Evolutionary conservation across 2,113 vertebrate genomes (phyloP), one percentile per base, ranked within the genome.

Genomic region (Neogobius melanostomus): DNA sequence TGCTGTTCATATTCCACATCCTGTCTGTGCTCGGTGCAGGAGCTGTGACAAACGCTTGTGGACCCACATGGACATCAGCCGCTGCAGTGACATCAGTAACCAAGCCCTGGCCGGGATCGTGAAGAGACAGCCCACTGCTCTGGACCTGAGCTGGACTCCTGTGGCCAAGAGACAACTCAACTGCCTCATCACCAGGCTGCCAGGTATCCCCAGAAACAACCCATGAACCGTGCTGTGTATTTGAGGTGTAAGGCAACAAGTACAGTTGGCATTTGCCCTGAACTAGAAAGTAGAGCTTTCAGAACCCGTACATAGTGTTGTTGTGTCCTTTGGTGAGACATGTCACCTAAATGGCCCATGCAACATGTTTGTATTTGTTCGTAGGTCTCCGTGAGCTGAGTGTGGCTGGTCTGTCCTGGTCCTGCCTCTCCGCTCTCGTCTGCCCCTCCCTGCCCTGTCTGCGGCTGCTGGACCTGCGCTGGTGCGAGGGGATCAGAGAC

Each of bases 141-240:
- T 99, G 0, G 97, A 99, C 88, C 94, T 99, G 75, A 98, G 96
- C 81, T 99, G 98, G 98, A 98, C 97, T 64, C 95, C 96, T 16
- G 91, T 98, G 80, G 98, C 97, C 82, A 98, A 96, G 89, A 98
- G 98, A 73, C 98, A 99, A 84, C 95, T 99, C 47, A 95, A 93
- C 5, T 99, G 96, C 93, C 94, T 99, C 0, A 95, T 98, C 86
- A 96, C 95, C 82, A 94, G 97, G 78, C 92, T 99, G 11, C 95
- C 96, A 85, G 95, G 96, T 97, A 36, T 5, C 3, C 28, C 28
- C 28, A 36, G 28, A 36, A 36, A 36, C 28, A 36, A 36, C 28
- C 28, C 28, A 36, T 36, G 28, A 36, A 2, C 28, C 28, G 28
- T 36, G 3, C 28, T 36, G 28, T 36, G 28, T 36, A 5, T 36